Percentiles rank a stretch among this genome's conserved stretches.
Evolutionary conservation across 2,797 vertebrate genomes (phyloP).

Genomic region (Margarornis squamiger): DNA sequence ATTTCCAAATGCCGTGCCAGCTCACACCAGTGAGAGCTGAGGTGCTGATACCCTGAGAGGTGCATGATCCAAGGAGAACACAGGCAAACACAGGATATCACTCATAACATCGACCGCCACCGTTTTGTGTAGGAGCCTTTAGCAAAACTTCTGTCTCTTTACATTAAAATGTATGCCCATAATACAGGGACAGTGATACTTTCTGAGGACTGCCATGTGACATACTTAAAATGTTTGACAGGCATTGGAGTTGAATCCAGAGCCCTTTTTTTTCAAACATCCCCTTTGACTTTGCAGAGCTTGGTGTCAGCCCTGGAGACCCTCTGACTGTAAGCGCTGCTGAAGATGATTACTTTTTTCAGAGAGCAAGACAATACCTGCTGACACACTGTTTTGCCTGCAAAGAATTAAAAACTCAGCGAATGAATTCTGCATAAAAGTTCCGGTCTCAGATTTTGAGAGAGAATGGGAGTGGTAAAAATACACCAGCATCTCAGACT

Average conservation of each 20-base stretch:
- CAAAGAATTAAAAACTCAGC: neutral
- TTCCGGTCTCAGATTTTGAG: neutral
- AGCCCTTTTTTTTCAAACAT: neutral
- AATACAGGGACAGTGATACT: neutral
- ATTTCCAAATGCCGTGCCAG: neutral
- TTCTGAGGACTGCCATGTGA: neutral
- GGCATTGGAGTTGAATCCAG: neutral
- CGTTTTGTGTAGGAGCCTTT: neutral
- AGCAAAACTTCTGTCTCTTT: neutral
- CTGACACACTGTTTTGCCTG: neutral
- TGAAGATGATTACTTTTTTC: neutral
- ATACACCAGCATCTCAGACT: neutral
- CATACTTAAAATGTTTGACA: neutral
- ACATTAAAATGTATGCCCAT: neutral
- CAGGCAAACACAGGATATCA: neutral
- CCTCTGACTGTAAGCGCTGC: neutral
- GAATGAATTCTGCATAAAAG: neutral
- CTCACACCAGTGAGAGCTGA: neutral
- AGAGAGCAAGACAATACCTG: conserved; percentile 5
- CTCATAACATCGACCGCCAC: accelerated
- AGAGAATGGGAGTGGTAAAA: neutral
- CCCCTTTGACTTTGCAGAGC: conserved; percentile 1
- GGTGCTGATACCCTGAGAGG: neutral
- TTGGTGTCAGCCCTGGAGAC: neutral
- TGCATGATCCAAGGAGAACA: neutral